These are phyloP conservation scores for Drosophila tanythrix DNA, from an alignment of 2,888 invertebrate species.

Conservation along the genomic window DNA sequence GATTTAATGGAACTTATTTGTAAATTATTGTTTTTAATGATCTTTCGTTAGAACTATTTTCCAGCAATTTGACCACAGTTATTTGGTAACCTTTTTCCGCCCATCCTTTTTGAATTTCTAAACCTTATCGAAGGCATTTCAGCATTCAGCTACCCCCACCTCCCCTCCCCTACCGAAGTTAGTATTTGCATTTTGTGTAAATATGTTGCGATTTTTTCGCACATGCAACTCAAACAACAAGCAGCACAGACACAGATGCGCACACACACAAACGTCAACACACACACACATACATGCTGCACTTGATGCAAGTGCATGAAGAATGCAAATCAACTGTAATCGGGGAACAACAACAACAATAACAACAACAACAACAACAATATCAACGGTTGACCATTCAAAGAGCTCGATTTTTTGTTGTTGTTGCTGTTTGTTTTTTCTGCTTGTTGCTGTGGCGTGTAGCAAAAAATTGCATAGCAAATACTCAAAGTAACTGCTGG, in stretches of 20 bases:
- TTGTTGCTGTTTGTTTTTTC: constrained; percentile 25
- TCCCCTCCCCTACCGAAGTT: neutral
- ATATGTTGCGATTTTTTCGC: constrained; percentile 55
- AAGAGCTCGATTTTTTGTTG: constrained; percentile 34
- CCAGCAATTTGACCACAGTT: neutral
- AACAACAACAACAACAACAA: constrained; percentile 33
- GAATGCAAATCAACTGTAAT: constrained; percentile 62
- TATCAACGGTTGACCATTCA: constrained; percentile 38
- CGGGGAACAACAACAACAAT: constrained; percentile 42
- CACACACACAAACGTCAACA: constrained; percentile 1
- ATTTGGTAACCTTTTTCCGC: neutral
- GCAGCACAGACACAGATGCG: constrained; percentile 11
- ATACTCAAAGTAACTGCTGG: constrained; percentile 55
- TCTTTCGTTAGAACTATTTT: neutral
- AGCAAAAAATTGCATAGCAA: constrained; percentile 70
- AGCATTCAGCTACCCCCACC: neutral
- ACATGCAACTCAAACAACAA: constrained; percentile 40
- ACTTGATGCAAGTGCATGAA: constrained; percentile 29
- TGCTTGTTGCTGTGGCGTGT: constrained; percentile 37
- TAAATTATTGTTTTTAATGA: neutral
- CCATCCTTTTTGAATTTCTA: constrained; percentile 2
- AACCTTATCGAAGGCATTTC: constrained; percentile 17
- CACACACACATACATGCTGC: constrained; percentile 3
- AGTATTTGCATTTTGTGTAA: constrained; percentile 41
- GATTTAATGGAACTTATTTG: neutral